A percentile compares a stretch with the other conserved stretches of the same genome.
Conservation (phyloP, 2,113 vertebrate species). For the Caranx melampygus region DNA sequence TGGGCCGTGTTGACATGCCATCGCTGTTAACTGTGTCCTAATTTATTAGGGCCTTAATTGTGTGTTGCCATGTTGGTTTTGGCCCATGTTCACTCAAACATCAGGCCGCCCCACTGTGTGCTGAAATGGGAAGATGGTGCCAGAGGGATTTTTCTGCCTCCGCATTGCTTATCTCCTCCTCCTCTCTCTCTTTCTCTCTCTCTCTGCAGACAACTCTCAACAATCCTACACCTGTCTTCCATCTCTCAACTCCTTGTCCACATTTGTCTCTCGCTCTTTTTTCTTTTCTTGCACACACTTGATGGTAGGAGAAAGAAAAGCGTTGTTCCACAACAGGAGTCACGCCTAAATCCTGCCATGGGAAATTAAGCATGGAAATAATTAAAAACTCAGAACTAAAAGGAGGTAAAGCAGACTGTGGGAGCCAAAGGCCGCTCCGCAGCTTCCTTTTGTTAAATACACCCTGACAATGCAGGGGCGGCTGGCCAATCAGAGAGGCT, state of each 20-base stretch:
- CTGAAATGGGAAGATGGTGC: conserved; percentile 44
- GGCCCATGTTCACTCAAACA: conserved; percentile 69
- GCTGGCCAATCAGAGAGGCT: conserved; percentile 42
- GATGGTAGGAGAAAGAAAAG: neutral
- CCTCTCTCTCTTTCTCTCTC: neutral
- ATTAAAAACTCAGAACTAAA: neutral
- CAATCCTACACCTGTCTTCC: neutral
- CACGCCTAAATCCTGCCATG: neutral
- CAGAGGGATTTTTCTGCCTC: conserved; percentile 43
- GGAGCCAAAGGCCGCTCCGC: neutral
- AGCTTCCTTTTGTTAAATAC: neutral
- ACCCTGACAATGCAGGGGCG: conserved; percentile 1
- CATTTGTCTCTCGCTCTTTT: neutral
- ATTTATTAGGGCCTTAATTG: conserved; percentile 74
- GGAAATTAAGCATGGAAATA: neutral
- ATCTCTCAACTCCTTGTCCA: neutral
- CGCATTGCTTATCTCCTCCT: neutral
- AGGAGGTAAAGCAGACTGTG: neutral
- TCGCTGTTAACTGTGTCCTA: conserved; percentile 64
- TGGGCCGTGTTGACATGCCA: conserved; percentile 53
- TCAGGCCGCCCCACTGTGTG: conserved; percentile 45
- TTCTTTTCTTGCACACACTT: neutral
- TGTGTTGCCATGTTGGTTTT: conserved; percentile 74
- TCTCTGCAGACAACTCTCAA: conserved; percentile 7
- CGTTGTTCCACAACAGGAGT: neutral